Percentiles rank a stretch among this genome's conserved stretches.
phyloP scores from a whole-genome alignment of 2,113 vertebrate genomes.

The Thalassarche chlororhynchos region DNA sequence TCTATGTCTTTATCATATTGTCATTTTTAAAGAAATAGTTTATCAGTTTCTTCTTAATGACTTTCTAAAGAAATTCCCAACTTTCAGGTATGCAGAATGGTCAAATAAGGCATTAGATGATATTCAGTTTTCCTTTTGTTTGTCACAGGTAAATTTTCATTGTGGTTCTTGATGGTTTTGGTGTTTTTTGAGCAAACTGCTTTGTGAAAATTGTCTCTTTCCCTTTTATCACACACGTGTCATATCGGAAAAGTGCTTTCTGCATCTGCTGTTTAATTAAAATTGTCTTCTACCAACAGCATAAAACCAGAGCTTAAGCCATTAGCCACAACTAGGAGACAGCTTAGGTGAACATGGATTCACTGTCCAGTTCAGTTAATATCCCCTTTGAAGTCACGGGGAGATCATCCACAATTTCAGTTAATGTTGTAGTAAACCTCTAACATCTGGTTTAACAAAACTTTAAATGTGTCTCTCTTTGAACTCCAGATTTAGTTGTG shows the following conservation, averaged over 20 bases:
- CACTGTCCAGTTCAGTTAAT: neutral
- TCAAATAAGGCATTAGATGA: neutral
- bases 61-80: neutral
- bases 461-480: neutral
- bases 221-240: accelerated
- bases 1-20: neutral
- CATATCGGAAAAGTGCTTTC: neutral
- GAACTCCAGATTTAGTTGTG: neutral
- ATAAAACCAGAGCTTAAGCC: neutral
- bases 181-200: neutral
- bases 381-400: neutral
- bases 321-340: neutral
- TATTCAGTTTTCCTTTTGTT: neutral
- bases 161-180: neutral
- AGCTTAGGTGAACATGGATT: neutral
- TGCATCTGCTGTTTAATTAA: neutral
- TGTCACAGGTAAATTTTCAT: neutral
- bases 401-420: neutral
- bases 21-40: neutral
- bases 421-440: neutral
- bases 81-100: neutral
- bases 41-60: neutral
- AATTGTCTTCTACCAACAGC: neutral
- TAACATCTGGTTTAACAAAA: neutral
- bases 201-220: neutral